Conservation (phyloP, 37 sponge, comb jelly and placozoan species). For the Hexactinellida sp. region DNA sequence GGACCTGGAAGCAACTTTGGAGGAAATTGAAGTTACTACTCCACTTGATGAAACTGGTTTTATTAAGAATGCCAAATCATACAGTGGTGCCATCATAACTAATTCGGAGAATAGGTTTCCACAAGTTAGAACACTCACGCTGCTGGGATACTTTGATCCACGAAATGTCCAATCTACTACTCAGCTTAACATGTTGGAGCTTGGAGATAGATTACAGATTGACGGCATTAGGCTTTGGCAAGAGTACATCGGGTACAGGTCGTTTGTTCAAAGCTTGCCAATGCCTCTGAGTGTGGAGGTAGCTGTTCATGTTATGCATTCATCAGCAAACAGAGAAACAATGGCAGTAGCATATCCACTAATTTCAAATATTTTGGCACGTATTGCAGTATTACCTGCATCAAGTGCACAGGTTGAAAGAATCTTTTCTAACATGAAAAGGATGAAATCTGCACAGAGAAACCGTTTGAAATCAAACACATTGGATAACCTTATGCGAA, state of each 20-base stretch:
- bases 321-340: constrained; percentile 18
- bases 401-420: constrained; percentile 29
- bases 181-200: constrained; percentile 12
- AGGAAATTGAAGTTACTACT: constrained; percentile 12
- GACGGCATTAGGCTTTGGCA: not conserved
- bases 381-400: constrained; percentile 27
- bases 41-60: constrained; percentile 10
- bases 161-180: constrained; percentile 20
- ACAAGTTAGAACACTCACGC: constrained; percentile 19
- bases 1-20: constrained; percentile 16
- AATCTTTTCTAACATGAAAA: constrained; percentile 26
- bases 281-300: not conserved
- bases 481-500: constrained; percentile 31
- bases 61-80: constrained; percentile 19
- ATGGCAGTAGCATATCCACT: constrained; percentile 24
- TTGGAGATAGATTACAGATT: constrained; percentile 5
- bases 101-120: constrained; percentile 19
- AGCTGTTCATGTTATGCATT: constrained; percentile 10
- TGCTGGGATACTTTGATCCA: constrained; percentile 20
- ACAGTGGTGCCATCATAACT: constrained; percentile 14
- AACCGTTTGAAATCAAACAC: constrained; percentile 20
- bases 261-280: constrained; percentile 18
- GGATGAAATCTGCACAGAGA: constrained; percentile 19
- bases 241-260: constrained; percentile 20
- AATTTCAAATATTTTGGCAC: constrained; percentile 8